Base-by-base conservation (phyloP, 1,140 invertebrate species). In the Chymomyza costata region DNA sequence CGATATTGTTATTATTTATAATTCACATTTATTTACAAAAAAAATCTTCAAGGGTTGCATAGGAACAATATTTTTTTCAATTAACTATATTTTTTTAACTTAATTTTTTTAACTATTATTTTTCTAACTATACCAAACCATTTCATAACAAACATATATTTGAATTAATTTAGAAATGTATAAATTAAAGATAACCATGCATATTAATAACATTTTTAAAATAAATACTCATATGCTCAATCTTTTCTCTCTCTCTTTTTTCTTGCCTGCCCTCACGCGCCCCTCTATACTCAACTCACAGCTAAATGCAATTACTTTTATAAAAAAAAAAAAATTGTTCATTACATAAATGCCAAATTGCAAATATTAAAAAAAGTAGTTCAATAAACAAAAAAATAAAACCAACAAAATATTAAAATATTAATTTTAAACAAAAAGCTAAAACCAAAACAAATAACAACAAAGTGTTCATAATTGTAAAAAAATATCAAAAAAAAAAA, bases 391-490 rank as follows among this genome's bases (percentile, higher is more conserved):
- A 28, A 37, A 67, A 44, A 53, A 44, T 17, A 18, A 56, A 51
- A 56, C 40, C 63, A 55, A 31, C 28, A 55, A 64, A 64, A 64
- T 35, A 34, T 64, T 53, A 63, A 56, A 45, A 10, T 2, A 28
- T 25, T 48, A 48, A n/a, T n/a, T n/a, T n/a, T n/a, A n/a, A n/a
- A n/a, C n/a, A n/a, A n/a, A n/a, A n/a, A n/a, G n/a, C n/a, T n/a
- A 47, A 45, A n/a, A 34, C 11, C 30, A 5, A 25, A 25, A 25
- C 8, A n/a, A 46, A 65, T 34, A 34, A 55, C 43, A 52, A 51
- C 43, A 61, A 67, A 68, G 73, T 78, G 73, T 78, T 78, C 73
- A 67, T 68, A 76, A 60, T 38, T 59, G 60, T 71, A 43, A 62
- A 63, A 78, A 52, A 37, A 14, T 37, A 49, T 62, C 50, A 57